These are phyloP conservation scores for Pygoscelis adeliae DNA, from an alignment of 2,113 vertebrate genomes.

Conservation along the genomic window DNA sequence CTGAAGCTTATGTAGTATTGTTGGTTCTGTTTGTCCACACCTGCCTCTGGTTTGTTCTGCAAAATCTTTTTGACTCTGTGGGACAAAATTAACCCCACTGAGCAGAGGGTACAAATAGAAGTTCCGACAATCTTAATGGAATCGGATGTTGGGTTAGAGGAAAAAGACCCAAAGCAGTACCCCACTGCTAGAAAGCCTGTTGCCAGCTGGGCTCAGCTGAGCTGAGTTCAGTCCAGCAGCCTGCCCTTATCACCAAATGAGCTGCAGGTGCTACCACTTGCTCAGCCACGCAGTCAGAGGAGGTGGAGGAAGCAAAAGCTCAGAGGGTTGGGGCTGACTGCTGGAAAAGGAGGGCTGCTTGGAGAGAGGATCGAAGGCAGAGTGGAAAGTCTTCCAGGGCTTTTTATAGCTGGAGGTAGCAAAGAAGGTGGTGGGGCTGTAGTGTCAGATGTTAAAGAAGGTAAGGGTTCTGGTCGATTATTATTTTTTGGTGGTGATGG, in stretches of 20 bases:
- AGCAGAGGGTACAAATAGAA: not conserved
- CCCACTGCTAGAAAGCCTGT: too few relatives aligned
- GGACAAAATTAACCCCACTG: not conserved
- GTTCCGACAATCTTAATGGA: too few relatives aligned
- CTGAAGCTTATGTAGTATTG: not conserved
- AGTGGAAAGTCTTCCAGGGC: fast-evolving
- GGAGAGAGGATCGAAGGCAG: fast-evolving
- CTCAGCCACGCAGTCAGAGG: not conserved
- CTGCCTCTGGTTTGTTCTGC: not conserved
- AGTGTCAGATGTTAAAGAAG: not conserved
- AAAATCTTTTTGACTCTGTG: not conserved
- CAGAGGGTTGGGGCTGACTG: not conserved
- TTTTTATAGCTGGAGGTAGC: not conserved
- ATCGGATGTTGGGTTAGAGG: not conserved
- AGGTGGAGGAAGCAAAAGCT: not conserved
- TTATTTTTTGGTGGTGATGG: not conserved
- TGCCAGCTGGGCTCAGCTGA: not conserved
- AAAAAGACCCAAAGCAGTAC: fast-evolving
- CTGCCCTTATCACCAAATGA: fast-evolving
- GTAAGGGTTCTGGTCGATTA: not conserved
- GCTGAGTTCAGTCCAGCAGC: not conserved
- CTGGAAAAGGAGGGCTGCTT: not conserved
- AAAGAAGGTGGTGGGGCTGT: not conserved
- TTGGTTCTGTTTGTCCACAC: not conserved
- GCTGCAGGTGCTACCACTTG: not conserved